Evolutionary conservation across 2,113 vertebrate species (phyloP).

Genomic region (Phalacrocorax aristotelis): DNA sequence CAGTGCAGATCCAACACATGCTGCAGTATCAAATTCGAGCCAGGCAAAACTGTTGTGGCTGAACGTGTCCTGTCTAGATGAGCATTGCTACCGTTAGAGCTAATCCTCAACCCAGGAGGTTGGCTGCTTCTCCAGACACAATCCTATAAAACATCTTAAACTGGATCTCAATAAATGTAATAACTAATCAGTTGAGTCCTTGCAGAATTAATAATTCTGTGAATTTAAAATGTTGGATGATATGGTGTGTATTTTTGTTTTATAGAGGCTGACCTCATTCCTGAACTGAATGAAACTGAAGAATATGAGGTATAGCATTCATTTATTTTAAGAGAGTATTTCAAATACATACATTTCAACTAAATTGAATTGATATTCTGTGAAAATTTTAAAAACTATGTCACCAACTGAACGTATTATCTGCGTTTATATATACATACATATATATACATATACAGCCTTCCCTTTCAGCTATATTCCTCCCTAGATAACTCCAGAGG

Average conservation of each 20-base stretch:
- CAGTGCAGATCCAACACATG: not conserved
- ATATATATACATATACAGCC: not conserved
- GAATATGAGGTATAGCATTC: slow-evolving; percentile 78
- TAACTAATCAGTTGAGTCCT: not conserved
- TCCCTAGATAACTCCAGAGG: not conserved
- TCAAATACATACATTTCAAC: not conserved
- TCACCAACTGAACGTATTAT: not conserved
- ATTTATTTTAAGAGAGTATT: slow-evolving; percentile 12
- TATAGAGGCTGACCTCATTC: slow-evolving; percentile 77
- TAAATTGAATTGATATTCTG: not conserved
- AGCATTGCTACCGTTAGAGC: not conserved
- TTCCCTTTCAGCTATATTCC: not conserved
- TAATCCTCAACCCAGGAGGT: not conserved
- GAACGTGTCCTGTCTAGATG: not conserved
- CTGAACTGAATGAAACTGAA: slow-evolving; percentile 78
- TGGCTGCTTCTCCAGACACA: not conserved
- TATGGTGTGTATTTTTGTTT: slow-evolving; percentile 69
- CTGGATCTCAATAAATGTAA: not conserved
- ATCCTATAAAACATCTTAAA: not conserved
- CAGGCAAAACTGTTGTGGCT: not conserved
- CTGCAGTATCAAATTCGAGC: not conserved
- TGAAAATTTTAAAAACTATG: not conserved
- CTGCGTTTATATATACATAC: not conserved
- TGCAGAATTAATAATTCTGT: slow-evolving; percentile 7
- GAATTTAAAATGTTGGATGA: slow-evolving; percentile 44